These are phyloP conservation scores for Tauraco hartlaubi DNA, from an alignment of 2,797 vertebrate genomes.

Conservation along the genomic window DNA sequence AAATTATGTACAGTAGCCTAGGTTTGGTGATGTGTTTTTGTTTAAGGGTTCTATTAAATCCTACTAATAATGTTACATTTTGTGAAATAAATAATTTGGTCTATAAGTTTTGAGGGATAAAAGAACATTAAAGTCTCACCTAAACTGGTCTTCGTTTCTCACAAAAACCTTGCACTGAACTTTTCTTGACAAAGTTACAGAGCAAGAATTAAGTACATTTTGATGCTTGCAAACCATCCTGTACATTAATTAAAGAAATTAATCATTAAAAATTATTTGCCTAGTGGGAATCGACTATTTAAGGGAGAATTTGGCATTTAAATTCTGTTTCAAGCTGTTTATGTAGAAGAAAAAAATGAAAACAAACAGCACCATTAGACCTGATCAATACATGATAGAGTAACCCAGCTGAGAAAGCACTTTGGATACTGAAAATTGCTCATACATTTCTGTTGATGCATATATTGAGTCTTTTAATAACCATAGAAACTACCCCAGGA, in stretches of 20 bases:
- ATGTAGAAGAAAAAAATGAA: background rate
- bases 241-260: background rate
- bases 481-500: background rate
- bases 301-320: background rate
- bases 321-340: background rate
- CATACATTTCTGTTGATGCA: background rate
- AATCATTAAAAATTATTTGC: background rate
- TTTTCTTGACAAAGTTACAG: background rate
- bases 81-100: background rate
- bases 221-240: background rate
- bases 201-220: background rate
- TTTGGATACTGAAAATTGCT: background rate
- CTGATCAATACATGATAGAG: background rate
- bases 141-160: background rate
- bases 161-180: background rate
- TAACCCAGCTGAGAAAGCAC: background rate
- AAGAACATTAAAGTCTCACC: background rate
- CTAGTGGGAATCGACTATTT: background rate
- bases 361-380: background rate
- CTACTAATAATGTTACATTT: background rate
- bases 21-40: background rate
- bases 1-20: background rate
- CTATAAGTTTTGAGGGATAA: background rate
- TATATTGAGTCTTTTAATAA: background rate
- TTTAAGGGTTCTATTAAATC: background rate